These are phyloP conservation scores for Bufotes viridis DNA, from an alignment of 2,797 vertebrate species.

Conservation along the genomic window DNA sequence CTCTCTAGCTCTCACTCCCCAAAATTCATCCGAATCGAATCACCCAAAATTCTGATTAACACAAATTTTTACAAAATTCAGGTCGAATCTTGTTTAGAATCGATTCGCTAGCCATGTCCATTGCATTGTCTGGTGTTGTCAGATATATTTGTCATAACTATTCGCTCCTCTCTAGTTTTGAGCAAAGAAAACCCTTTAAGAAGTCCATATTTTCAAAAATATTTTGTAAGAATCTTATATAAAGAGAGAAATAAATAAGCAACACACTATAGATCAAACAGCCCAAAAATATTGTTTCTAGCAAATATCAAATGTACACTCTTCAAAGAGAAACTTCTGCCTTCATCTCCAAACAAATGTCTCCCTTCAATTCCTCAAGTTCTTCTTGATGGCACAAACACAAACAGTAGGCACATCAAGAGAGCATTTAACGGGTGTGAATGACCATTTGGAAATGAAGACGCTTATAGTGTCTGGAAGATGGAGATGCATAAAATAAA, in stretches of 20 bases:
- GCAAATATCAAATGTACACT: neutral
- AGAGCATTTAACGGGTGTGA: slow-evolving; percentile 26
- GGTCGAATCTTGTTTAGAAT: no score
- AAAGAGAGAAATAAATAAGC: neutral
- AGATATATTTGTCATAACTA: no score
- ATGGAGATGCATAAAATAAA: slow-evolving; percentile 48
- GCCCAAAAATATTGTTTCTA: neutral
- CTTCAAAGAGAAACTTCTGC: neutral
- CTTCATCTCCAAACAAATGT: slow-evolving; percentile 24
- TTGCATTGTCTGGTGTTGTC: no score
- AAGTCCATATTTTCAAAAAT: neutral
- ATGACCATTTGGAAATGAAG: slow-evolving; percentile 34
- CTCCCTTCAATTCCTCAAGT: neutral
- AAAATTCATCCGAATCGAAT: no score
- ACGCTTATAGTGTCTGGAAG: slow-evolving; percentile 32
- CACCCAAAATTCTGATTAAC: no score
- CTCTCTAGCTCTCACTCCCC: no score
- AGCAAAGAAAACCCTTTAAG: neutral
- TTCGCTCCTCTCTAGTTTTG: no score
- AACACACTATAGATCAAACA: neutral
- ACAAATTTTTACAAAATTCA: no score
- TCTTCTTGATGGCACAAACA: neutral
- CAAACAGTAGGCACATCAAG: slow-evolving; percentile 30
- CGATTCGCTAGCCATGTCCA: no score
- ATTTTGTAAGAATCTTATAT: neutral